Evolutionary conservation across 2,888 invertebrate genomes (phyloP), one percentile per base, ranked within the genome.

Genomic region (Andrena fulva): DNA sequence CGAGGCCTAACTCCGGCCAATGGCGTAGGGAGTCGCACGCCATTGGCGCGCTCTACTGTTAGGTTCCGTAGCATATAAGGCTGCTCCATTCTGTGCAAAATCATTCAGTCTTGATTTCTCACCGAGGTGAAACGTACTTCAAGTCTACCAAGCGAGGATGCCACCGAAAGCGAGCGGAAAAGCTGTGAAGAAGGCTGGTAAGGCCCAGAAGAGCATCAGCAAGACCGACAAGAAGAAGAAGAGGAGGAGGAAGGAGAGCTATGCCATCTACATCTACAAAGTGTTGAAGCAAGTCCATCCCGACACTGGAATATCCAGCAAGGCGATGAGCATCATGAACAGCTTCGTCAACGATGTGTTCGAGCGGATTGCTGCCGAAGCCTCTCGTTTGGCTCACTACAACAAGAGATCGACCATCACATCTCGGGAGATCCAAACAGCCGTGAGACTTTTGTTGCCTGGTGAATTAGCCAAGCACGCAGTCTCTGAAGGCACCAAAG

Each of bases 401-500:
- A 59, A 59, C 59, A 59, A 59, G 29, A 20, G 59, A 20, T 59
- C 59, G 59, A 59, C 59, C 12, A 42, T 42, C 42, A 42, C 42
- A 42, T 42, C 42, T 16, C 42, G 42, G 42, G 42, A 42, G 42
- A 42, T 42, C 42, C 42, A 42, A 42, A 42, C 42, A 42, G 42
- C 42, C 42, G 42, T 42, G 42, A 16, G 42, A 59, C 24, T 97
- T 0, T 89, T 97, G 0, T 93, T 97, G 5, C 97, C 97, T 0
- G 97, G 96, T 8, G 97, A 97, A 91, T 91, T 97, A 78, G 96
- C 96, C 0, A 96, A 96, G 82, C 59, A 59, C 59, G 96, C 54
- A 20, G 54, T 54, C 54, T 54, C 20, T 10, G 54, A 54, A 20
- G n/a, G 54, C 54, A 24, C 54, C 54, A 54, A 54, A 54, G 96